Percentiles rank a stretch among this genome's conserved stretches.
Conservation (phyloP, 2,888 invertebrate species). For the Eupithecia dodoneata region DNA sequence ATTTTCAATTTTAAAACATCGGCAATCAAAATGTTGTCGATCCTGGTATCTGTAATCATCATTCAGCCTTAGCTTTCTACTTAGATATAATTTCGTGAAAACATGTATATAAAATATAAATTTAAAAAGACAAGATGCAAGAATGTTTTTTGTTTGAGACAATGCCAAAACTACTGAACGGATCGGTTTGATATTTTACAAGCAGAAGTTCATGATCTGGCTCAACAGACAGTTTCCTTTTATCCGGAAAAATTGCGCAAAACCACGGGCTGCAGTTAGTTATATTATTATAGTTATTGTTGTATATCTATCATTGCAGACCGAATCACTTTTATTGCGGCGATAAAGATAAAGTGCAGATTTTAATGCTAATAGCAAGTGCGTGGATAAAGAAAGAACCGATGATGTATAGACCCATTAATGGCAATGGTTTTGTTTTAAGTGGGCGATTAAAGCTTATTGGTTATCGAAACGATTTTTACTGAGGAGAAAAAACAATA, state of each 20-base stretch:
- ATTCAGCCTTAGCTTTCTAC: no score
- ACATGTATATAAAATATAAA: background rate
- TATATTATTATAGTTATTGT: background rate
- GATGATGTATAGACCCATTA: constrained; percentile 45
- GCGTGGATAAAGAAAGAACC: constrained; percentile 49
- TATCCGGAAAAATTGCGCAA: background rate
- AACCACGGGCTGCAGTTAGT: background rate
- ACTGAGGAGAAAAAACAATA: background rate
- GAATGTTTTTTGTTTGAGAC: background rate
- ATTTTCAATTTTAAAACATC: no score
- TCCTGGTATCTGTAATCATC: no score
- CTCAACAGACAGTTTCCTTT: background rate
- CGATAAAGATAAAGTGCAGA: constrained; percentile 56
- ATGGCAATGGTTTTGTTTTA: constrained; percentile 40
- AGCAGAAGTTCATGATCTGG: background rate
- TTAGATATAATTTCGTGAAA: no score
- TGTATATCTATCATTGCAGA: constrained; percentile 59
- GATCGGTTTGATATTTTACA: background rate
- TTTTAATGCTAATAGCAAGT: constrained; percentile 57
- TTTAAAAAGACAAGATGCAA: background rate
- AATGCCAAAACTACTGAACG: background rate
- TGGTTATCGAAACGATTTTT: background rate
- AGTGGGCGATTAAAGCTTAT: constrained; percentile 17
- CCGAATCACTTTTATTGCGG: constrained; percentile 53
- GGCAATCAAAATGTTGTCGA: no score